Evolutionary conservation across 2,888 invertebrate genomes (phyloP), one percentile per base, ranked within the genome.

Genomic region (Metellina segmentata): DNA sequence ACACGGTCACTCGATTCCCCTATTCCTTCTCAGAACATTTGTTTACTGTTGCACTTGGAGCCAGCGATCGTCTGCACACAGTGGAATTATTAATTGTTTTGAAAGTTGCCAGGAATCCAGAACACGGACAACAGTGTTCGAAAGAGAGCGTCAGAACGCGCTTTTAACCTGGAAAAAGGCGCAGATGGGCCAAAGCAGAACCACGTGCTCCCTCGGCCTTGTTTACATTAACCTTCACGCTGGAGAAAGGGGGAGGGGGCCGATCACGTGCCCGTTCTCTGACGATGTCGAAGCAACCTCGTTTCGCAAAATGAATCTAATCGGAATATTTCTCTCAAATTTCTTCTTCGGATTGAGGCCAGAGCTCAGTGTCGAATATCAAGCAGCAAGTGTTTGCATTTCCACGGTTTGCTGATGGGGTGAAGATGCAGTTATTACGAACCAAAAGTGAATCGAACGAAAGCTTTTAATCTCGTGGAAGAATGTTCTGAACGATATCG

Each of bases 191-290:
- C 86, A 71, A 52, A 53, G 71, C 49, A 52, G 19, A 19, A 61
- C 78, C 53, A 72, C 83, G 90, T 69, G 90, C 81, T 85, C 48
- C 81, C 20, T 72, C 72, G 90, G 74, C 90, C 90, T 90, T 85
- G 85, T 90, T 90, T 85, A 90, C 83, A 61, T 49, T 81, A 79
- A 81, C 88, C 81, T 81, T 81, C 81, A 81, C 34, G 9, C 61
- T 5, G 8, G 34, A 16, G 52, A 20, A 53, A 20, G 53, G 13
- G 49, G 70, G 7, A 9, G 8, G 34, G 69, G 53, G 61, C 20
- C 19, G 19, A 52, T 52, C 53, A 83, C 51, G 72, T 52, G 83
- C 19, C 19, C 34, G 34, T 34, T 34, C 34, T 34, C 34, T 34
- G 34, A 34, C 34, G 34, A 1, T 34, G 34, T 34, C 1, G 34